Evolutionary conservation across 2,888 invertebrate species (phyloP), one percentile per base, ranked within the genome.

Genomic region (Plagodis dolabraria): DNA sequence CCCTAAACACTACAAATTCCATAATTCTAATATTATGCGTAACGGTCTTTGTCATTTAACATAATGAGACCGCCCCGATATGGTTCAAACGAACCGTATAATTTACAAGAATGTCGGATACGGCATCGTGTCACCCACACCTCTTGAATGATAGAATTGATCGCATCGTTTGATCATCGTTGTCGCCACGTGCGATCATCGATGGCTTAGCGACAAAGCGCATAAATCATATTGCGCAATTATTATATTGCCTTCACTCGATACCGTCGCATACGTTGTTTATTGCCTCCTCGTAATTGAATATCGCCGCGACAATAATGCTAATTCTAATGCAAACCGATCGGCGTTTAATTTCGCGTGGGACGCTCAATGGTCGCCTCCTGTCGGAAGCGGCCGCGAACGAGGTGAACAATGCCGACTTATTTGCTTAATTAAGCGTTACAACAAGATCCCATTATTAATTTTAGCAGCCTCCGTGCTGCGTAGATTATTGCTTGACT

Each of bases 191-290:
- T 71, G 72, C 72, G 66, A 67, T 64, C 64, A 65, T 53, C 51
- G 45, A 43, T 53, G 48, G 55, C 53, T 11, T 62, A 60, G 60
- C 68, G 75, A 79, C 79, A 75, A 74, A 70, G 64, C 67, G 66
- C 70, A 81, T 86, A 80, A 87, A 85, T 87, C 83, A 86, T 69
- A 72, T 78, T 76, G 73, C 69, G 72, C 81, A 81, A 83, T 83
- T 77, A 74, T 77, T 75, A 74, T 74, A 70, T 80, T 68, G 63
- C 65, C 57, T 68, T 69, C 63, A 64, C 65, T 65, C 57, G 63
- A 58, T 63, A 57, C 60, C 57, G 57, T 56, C 58, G 65, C 60
- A 64, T 60, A 59, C 60, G 57, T 68, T 60, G 67, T 63, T 69
- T 67, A 70, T 67, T 48, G 70, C 68, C 66, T 65, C 62, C 54